Base-by-base conservation (phyloP, 2,888 invertebrate species). In the Cryptus viduatorius region DNA sequence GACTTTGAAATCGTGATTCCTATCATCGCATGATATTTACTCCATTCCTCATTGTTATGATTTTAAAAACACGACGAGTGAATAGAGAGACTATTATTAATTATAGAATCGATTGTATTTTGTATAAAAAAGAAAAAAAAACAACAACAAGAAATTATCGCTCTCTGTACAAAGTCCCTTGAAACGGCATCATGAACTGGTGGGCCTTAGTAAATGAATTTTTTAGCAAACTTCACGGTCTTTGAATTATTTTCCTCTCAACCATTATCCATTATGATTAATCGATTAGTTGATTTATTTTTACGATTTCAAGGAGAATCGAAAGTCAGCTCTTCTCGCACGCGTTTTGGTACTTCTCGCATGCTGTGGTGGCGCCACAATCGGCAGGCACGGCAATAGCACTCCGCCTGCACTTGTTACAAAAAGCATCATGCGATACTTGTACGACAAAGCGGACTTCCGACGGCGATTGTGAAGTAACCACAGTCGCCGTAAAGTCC, bases 191-290 rank as follows among this genome's bases (percentile, higher is more conserved):
- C 89, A 77, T 87, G 77, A 68, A 77, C 12, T 79, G 85, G 85
- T 87, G 90, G 87, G 88, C 87, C 83, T 87, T 88, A 87, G 92
- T 93, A 93, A 93, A 93, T 91, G 91, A 92, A 92, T 92, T 93
- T 93, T 93, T 88, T 92, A 92, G 89, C 89, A 92, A 88, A 82
- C 24, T 24, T 53, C 37, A 1, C 16, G 4, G 42, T 50, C 53
- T 76, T 19, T 1, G n/a, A 53, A 61, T 24, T 19, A 75, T 69
- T 64, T 79, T 78, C 12, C 44, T 31, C 46, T n/a, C 31, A 12
- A 10, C 12, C 12, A 2, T 16, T 12, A 19, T 56, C 12, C 10
- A 12, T 4, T 56, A 24, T 10, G 16, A 12, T 10, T 24, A 3
- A 19, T 56, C 56, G 53, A 19, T 24, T 12, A 56, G 24, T 8